Percentiles rank a stretch among this genome's conserved stretches.
These are phyloP conservation scores for Octodonta nipae DNA, from an alignment of 2,888 invertebrate species.

Conservation along the genomic window DNA sequence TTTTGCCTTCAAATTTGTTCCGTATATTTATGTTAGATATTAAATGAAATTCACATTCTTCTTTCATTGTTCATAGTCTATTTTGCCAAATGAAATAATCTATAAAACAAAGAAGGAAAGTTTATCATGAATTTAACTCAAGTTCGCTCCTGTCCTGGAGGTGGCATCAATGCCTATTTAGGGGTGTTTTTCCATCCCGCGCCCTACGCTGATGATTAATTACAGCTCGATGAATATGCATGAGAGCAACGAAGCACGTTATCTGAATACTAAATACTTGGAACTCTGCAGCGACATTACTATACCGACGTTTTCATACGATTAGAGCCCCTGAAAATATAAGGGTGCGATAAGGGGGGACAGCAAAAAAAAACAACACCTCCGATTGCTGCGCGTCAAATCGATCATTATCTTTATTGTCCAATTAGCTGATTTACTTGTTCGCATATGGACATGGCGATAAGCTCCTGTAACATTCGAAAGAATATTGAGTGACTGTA, in stretches of 20 bases:
- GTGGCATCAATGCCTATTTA: slow-evolving; percentile 12
- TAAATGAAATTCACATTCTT: too few species aligned
- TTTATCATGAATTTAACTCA: not conserved
- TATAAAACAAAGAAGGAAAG: too few species aligned
- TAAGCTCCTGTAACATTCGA: not conserved
- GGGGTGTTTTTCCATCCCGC: slow-evolving; percentile 17
- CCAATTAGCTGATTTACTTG: slow-evolving; percentile 13
- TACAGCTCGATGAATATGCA: slow-evolving; percentile 34
- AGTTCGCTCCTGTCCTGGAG: slow-evolving; percentile 4
- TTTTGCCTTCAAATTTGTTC: too few species aligned
- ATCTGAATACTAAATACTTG: slow-evolving; percentile 31
- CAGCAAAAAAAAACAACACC: slow-evolving; percentile 5
- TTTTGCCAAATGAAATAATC: too few species aligned
- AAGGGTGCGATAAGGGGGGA: slow-evolving; percentile 14
- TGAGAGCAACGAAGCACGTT: slow-evolving; percentile 29
- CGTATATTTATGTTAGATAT: too few species aligned
- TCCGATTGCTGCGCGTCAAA: slow-evolving; percentile 3
- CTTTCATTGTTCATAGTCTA: too few species aligned
- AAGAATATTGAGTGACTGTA: too few species aligned
- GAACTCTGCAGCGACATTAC: slow-evolving; percentile 22
- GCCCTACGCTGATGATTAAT: slow-evolving; percentile 31
- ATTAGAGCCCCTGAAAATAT: slow-evolving; percentile 11
- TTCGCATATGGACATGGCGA: slow-evolving; percentile 8
- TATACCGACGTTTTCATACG: slow-evolving; percentile 20
- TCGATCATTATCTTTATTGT: slow-evolving; percentile 14